A percentile compares a stretch with the other conserved stretches of the same genome.
phyloP scores from a whole-genome alignment of 2,797 vertebrate genomes.

The Dipus sagitta region DNA sequence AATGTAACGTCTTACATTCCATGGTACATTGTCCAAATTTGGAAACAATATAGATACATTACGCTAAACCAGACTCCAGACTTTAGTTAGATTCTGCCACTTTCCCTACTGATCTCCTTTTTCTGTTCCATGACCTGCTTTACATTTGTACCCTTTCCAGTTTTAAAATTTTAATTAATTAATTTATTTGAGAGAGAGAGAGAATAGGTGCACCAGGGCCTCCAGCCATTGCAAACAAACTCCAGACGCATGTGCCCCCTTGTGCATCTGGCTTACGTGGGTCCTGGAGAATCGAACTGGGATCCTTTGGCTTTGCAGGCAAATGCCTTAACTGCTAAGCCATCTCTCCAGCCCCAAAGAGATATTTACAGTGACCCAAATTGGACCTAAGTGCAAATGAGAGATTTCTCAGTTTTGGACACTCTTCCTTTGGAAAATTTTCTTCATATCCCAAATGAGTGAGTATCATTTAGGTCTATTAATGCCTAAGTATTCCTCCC shows the following conservation, averaged over 20 bases:
- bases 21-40: conserved; percentile 1
- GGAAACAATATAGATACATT: background rate
- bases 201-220: no score
- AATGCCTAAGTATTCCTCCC: background rate
- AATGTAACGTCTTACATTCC: background rate
- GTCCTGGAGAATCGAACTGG: no score
- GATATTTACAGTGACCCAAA: conserved; percentile 59
- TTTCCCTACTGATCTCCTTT: conserved; percentile 44
- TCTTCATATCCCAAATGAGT: conserved; percentile 5
- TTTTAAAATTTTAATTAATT: conserved; percentile 6
- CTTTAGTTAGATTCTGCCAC: conserved; percentile 49
- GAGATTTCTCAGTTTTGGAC: conserved; percentile 38
- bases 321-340: no score
- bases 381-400: conserved; percentile 48
- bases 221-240: no score
- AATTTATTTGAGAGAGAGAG: no score
- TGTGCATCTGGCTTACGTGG: no score
- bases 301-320: no score
- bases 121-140: conserved; percentile 2
- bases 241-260: no score
- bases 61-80: conserved; percentile 13
- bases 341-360: background rate
- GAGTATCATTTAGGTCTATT: background rate
- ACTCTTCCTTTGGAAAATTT: conserved; percentile 9
- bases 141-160: conserved; percentile 35